These are phyloP conservation scores for Malurus cyaneus DNA, from an alignment of 2,113 vertebrate species.

Conservation along the genomic window DNA sequence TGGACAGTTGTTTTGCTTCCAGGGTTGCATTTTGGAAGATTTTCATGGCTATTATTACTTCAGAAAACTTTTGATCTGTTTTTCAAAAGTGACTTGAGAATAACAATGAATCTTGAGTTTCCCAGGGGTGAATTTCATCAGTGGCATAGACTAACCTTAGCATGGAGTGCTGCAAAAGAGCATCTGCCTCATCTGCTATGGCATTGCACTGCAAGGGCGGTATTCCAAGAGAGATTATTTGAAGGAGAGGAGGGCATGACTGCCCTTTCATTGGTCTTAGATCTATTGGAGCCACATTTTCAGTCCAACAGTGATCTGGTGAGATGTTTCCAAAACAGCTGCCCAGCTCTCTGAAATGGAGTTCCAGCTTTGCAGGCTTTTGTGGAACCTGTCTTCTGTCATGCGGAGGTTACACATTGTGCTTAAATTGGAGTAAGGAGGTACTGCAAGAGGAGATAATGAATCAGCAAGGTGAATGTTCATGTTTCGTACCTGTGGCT, in stretches of 20 bases:
- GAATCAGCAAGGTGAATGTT: not conserved
- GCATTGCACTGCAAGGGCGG: not conserved
- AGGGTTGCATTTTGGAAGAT: not conserved
- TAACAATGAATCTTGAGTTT: not conserved
- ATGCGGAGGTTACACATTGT: not conserved
- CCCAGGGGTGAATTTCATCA: not conserved
- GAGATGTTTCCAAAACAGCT: not conserved
- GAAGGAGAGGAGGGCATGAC: not conserved
- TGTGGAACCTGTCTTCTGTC: not conserved
- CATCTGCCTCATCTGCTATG: not conserved
- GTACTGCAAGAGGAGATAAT: not conserved
- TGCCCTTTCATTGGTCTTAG: not conserved
- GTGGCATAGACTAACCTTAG: not conserved
- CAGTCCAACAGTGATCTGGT: not conserved
- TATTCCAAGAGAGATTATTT: not conserved
- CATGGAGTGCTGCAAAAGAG: not conserved
- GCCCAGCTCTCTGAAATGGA: not conserved
- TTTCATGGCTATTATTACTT: not conserved
- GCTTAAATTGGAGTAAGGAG: not conserved
- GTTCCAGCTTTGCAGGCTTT: not conserved
- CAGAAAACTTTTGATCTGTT: rapidly evolving
- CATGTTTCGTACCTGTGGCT: not conserved
- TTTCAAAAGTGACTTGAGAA: not conserved
- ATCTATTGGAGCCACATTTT: not conserved
- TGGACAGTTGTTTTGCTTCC: not conserved